Conservation (phyloP, 2,888 invertebrate genomes). For the Dione juno region DNA sequence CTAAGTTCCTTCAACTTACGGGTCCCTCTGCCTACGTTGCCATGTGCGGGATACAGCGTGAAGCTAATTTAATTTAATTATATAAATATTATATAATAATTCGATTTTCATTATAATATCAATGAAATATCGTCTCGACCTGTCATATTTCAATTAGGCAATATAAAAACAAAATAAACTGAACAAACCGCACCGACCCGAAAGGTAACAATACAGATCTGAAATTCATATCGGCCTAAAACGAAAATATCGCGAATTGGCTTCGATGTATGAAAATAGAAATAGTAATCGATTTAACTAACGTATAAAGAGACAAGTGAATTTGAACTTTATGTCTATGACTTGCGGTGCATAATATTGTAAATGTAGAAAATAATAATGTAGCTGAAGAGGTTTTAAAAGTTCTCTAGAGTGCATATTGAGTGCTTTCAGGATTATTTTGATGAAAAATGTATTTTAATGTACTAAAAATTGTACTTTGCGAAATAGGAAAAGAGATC, state of each 20-base stretch:
- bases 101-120: too few relatives aligned
- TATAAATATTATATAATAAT: too few relatives aligned
- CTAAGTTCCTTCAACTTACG: too few relatives aligned
- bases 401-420: constrained; percentile 27
- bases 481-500: not conserved
- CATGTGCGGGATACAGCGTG: too few relatives aligned
- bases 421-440: constrained; percentile 22
- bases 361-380: constrained; percentile 7
- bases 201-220: constrained; percentile 20
- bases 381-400: constrained; percentile 20
- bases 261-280: constrained; percentile 31
- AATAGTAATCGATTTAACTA: constrained; percentile 31
- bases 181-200: not conserved
- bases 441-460: constrained; percentile 27
- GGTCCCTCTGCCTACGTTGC: too few relatives aligned
- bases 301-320: not conserved
- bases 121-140: too few relatives aligned
- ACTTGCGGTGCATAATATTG: not conserved
- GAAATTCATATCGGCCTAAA: constrained; percentile 27
- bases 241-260: constrained; percentile 30
- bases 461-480: constrained; percentile 6
- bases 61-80: too few relatives aligned
- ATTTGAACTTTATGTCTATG: not conserved
- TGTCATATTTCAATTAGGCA: too few relatives aligned
- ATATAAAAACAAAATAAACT: not conserved